Percentiles rank a stretch among this genome's conserved stretches.
phyloP scores from a whole-genome alignment of 2,888 invertebrate species.

The Caenorhabditis sp. region DNA sequence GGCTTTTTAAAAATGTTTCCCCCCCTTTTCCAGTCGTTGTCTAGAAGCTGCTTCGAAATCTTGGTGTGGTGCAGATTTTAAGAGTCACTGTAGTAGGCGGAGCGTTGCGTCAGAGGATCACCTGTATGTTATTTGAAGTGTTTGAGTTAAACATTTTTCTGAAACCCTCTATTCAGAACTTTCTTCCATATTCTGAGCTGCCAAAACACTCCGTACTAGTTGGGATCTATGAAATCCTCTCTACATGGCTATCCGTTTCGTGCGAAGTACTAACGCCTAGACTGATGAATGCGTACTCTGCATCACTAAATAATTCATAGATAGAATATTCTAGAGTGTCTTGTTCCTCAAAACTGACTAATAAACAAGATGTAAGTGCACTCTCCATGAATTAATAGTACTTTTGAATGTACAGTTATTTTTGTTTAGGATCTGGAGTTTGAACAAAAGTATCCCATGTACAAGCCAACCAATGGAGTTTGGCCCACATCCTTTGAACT shows the following conservation, averaged over 20 bases:
- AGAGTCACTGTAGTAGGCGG: too few species aligned
- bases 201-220: too few species aligned
- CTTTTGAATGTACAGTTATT: not conserved
- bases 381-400: not conserved
- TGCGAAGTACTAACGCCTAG: not conserved
- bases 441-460: not conserved
- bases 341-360: constrained; percentile 22
- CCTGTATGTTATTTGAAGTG: too few species aligned
- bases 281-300: not conserved
- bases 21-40: too few species aligned
- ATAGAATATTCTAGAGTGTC: constrained; percentile 25
- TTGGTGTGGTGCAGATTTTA: too few species aligned
- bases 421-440: not conserved
- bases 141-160: too few species aligned
- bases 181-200: too few species aligned
- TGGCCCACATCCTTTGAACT: constrained; percentile 1
- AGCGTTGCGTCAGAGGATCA: too few species aligned
- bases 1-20: too few species aligned
- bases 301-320: constrained; percentile 31
- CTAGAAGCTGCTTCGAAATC: too few species aligned
- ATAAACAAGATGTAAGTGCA: constrained; percentile 1
- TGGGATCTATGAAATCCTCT: not conserved
- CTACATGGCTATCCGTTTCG: not conserved
- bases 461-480: not conserved
- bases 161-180: too few species aligned